Evolutionary conservation across 2,888 invertebrate genomes (phyloP).

Genomic region (Cheilosia vulpina): DNA sequence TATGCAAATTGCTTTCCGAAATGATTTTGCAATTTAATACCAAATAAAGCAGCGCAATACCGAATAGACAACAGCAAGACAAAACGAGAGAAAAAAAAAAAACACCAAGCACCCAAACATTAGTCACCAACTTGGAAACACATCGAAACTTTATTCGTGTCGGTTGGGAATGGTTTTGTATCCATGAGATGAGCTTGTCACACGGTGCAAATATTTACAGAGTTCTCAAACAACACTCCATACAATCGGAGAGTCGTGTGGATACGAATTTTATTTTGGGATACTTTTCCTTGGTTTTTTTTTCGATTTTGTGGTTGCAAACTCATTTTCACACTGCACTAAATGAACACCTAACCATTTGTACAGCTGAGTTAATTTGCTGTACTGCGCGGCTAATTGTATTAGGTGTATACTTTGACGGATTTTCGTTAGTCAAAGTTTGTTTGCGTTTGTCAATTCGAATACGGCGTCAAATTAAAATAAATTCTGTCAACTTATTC

Average conservation of each 20-base stretch:
- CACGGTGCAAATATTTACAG: conserved; percentile 68
- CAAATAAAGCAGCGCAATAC: conserved; percentile 42
- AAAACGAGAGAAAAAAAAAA: conserved; percentile 21
- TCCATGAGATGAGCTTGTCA: conserved; percentile 62
- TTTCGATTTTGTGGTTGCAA: conserved; percentile 27
- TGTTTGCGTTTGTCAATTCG: conserved; percentile 53
- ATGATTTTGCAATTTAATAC: conserved; percentile 63
- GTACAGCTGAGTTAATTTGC: neutral
- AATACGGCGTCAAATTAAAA: conserved; percentile 53
- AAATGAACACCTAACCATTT: neutral
- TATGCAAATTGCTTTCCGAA: conserved; percentile 73
- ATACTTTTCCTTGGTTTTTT: neutral
- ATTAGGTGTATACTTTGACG: conserved; percentile 59
- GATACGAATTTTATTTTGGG: conserved; percentile 26
- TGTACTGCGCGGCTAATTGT: conserved; percentile 58
- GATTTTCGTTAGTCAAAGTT: conserved; percentile 53
- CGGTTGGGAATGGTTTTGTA: conserved; percentile 18
- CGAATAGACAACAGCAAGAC: conserved; percentile 6
- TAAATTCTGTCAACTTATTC: conserved; percentile 55
- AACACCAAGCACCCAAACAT: too few relatives aligned
- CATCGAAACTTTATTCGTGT: conserved; percentile 28
- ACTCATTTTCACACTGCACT: conserved; percentile 22
- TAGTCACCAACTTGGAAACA: conserved; percentile 38
- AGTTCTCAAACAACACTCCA: conserved; percentile 59
- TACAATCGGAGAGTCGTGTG: conserved; percentile 17